These are phyloP conservation scores for Pristionchus japonicus DNA, from an alignment of 2,888 invertebrate genomes.

Conservation along the genomic window DNA sequence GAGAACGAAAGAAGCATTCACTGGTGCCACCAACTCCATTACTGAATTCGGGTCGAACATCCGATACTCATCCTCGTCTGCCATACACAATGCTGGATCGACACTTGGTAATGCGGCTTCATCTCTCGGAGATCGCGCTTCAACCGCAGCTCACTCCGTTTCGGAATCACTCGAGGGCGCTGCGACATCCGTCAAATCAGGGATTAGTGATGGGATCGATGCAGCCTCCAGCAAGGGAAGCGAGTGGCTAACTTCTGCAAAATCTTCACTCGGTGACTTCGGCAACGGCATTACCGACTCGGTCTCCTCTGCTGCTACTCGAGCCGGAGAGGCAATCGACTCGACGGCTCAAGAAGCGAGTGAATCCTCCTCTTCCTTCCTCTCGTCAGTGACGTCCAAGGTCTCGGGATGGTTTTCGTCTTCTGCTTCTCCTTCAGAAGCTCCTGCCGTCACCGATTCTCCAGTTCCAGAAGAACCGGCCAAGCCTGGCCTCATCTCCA, in stretches of 20 bases:
- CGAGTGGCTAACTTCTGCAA: not conserved
- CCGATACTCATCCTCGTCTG: not conserved
- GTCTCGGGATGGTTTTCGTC: constrained; percentile 3
- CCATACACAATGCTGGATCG: not conserved
- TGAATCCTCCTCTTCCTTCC: not conserved
- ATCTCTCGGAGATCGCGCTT: not conserved
- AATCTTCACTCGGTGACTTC: not conserved
- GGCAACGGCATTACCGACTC: not conserved
- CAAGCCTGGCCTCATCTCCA: not conserved
- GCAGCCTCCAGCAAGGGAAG: not conserved
- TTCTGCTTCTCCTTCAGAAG: not conserved
- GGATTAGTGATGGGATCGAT: not conserved
- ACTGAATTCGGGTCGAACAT: not conserved
- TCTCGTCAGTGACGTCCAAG: not conserved
- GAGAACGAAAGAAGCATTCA: not conserved
- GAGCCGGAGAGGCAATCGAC: not conserved
- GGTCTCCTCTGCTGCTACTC: not conserved
- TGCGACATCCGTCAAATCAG: not conserved
- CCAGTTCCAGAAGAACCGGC: not conserved
- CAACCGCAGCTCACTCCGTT: not conserved
- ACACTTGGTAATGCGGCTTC: not conserved
- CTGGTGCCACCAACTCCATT: not conserved
- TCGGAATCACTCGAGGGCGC: not conserved
- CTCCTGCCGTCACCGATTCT: not conserved
- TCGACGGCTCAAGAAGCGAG: not conserved